These are phyloP conservation scores for Ichneumoninae sp. DNA, from an alignment of 2,888 invertebrate species.

Conservation along the genomic window DNA sequence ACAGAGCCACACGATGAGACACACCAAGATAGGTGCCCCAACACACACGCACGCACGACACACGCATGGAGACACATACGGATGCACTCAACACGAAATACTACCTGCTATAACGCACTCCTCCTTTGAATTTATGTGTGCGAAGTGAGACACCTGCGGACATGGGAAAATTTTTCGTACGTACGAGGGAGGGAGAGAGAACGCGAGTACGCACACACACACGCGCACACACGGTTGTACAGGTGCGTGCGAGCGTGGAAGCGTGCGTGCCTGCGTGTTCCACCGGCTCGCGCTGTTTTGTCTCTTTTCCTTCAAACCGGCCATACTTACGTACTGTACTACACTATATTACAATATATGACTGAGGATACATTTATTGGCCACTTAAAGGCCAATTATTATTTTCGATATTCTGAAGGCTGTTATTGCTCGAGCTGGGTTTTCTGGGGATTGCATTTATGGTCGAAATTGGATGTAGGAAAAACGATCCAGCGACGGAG, in stretches of 20 bases:
- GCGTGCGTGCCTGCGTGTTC: conserved; percentile 73
- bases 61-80: conserved; percentile 56
- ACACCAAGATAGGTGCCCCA: conserved; percentile 55
- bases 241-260: conserved; percentile 62
- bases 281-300: conserved; percentile 65
- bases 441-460: not conserved
- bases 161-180: conserved; percentile 40
- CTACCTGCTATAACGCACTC: conserved; percentile 32
- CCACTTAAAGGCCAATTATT: not conserved
- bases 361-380: conserved; percentile 22
- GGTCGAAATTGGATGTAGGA: no score
- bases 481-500: no score
- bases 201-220: conserved; percentile 28
- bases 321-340: conserved; percentile 21
- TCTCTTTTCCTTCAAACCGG: conserved; percentile 9
- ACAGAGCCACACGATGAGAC: conserved; percentile 78
- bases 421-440: not conserved
- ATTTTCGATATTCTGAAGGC: not conserved
- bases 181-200: conserved; percentile 5
- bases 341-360: conserved; percentile 16
- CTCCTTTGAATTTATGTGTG: conserved; percentile 43
- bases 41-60: conserved; percentile 71
- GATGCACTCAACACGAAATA: conserved; percentile 51
- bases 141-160: conserved; percentile 60
- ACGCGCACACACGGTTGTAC: conserved; percentile 28